Evolutionary conservation across 1,140 invertebrate species (phyloP).

Genomic region (Hylyphantes graminicola): DNA sequence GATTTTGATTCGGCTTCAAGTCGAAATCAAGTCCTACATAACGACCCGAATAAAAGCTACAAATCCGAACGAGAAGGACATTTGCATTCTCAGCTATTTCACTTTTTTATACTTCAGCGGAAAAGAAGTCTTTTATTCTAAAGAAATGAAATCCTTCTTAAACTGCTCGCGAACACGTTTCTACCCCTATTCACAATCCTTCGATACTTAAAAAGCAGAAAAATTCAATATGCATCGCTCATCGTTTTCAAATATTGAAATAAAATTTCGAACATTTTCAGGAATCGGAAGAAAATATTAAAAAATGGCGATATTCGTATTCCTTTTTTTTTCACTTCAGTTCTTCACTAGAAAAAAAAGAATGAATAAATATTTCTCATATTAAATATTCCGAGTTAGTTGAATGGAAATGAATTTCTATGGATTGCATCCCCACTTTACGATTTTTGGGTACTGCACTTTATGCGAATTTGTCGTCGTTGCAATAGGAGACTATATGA

Average conservation of each 20-base stretch:
- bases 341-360: constrained; percentile 22
- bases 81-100: constrained; percentile 13
- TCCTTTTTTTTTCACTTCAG: too few relatives aligned
- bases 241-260: constrained; percentile 46
- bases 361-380: constrained; percentile 33
- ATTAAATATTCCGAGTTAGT: constrained; percentile 20
- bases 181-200: neutral
- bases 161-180: constrained; percentile 10
- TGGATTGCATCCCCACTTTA: neutral
- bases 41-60: too few relatives aligned
- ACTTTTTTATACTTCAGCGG: neutral
- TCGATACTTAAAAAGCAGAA: neutral
- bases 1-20: too few relatives aligned
- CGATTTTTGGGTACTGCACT: too few relatives aligned
- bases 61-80: neutral
- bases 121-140: neutral
- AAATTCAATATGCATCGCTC: constrained; percentile 37
- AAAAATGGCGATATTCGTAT: neutral
- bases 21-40: too few relatives aligned
- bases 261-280: constrained; percentile 10
- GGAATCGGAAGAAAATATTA: too few relatives aligned
- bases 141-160: constrained; percentile 24
- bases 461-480: too few relatives aligned
- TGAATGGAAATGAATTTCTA: constrained; percentile 27
- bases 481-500: neutral